phyloP scores from a whole-genome alignment of 2,113 vertebrate genomes.

The Salvelinus alpinus region DNA sequence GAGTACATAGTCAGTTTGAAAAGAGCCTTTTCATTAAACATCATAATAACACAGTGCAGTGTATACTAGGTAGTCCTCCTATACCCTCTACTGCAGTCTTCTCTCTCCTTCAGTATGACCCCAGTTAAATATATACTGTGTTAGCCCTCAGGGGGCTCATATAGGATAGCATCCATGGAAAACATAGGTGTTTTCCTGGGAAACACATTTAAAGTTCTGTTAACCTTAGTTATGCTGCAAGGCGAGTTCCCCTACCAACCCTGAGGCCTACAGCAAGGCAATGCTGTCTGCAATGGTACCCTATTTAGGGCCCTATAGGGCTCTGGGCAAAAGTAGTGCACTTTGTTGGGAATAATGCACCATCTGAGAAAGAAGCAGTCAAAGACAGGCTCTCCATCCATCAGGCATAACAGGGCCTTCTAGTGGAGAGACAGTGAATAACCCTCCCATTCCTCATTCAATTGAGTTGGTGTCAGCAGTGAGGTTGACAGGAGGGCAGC shows the following conservation, averaged over 20 bases:
- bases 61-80: not conserved
- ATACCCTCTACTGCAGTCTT: not conserved
- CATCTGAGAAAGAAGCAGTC: no score
- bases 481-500: constrained; percentile 9
- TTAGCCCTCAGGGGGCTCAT: not conserved
- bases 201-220: constrained; percentile 2
- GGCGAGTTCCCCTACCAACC: not conserved
- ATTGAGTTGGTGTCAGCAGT: constrained; percentile 16
- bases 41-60: not conserved
- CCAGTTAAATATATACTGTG: not conserved
- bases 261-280: not conserved
- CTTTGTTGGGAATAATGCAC: no score
- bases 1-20: not conserved
- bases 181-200: constrained; percentile 16
- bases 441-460: constrained; percentile 21
- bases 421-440: constrained; percentile 21
- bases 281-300: not conserved
- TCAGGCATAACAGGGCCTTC: not conserved
- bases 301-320: no score
- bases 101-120: constrained; percentile 10
- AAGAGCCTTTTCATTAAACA: not conserved
- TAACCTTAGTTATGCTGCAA: constrained; percentile 9
- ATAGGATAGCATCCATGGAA: constrained; percentile 7
- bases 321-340: no score
- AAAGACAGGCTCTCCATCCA: not conserved